Base-by-base conservation (phyloP, 35 echinoderm and acorn worm species). In the Stichopus chloronotus region DNA sequence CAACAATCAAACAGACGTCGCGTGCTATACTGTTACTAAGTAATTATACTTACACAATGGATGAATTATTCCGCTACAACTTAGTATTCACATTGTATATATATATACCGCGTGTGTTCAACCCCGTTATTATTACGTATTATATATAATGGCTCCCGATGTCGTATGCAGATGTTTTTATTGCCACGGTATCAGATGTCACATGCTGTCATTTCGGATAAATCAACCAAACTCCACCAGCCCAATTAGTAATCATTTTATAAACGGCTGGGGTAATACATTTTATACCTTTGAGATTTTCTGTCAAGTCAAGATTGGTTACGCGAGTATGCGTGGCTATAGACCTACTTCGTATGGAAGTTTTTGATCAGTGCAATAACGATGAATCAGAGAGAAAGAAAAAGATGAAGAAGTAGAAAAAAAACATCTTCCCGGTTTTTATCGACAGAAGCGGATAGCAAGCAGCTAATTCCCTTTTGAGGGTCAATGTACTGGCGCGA, bases 201-300 rank as follows among this genome's bases (percentile, higher is more conserved):
- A 74, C 22, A 20, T 74, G 69, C 17, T 74, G 69, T 74, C 69
- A 74, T 74, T 74, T 21, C 22, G 69, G 19, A 74, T 74, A 74
- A 74, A 74, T 74, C 69, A 74, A 16, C 69, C 69, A 74, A 20
- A 74, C 69, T 74, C 30, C 69, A 74, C 17, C 69, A 14, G 69
- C 19, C 69, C 69, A 74, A 74, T 74, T 74, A 74, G 69, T 74
- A 74, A 74, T 74, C 69, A 74, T 74, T 74, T 74, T 74, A 74
- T 74, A 74, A 74, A 74, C 69, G 69, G 69, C 69, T 74, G 69
- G 69, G 69, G 69, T 74, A 74, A 74, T 74, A 74, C 69, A 74
- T 74, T 21, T 43, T 74, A 74, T 74, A n/a, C 69, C 69, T 14
- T 74, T 14, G 69, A 74, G 69, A 74, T 19, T 74, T 74, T 74